These are phyloP conservation scores for Chrysomela aeneicollis DNA, from an alignment of 2,888 invertebrate genomes.

Conservation along the genomic window DNA sequence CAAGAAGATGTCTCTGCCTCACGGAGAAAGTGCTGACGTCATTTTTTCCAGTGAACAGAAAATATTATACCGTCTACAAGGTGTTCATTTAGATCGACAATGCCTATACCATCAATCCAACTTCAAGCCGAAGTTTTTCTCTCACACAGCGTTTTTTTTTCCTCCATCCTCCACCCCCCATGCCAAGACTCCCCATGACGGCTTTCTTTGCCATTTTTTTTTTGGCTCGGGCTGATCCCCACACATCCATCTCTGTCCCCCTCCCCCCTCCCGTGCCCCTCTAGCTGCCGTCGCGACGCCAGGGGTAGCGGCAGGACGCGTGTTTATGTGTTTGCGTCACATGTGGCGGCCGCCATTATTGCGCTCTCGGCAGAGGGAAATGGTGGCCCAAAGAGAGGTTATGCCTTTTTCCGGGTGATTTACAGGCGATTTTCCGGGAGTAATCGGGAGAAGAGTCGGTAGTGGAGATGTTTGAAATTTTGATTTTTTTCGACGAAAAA, in stretches of 20 bases:
- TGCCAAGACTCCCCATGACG: conserved; percentile 47
- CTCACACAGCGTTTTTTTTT: no score
- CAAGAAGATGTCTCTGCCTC: no score
- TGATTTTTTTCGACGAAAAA: no score
- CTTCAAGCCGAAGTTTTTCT: no score
- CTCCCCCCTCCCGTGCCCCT: conserved; percentile 16
- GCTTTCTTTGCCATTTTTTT: conserved; percentile 61
- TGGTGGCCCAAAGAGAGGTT: conserved; percentile 20
- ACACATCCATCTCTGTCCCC: conserved; percentile 47
- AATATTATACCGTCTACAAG: no score
- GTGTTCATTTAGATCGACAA: no score
- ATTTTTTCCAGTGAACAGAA: no score
- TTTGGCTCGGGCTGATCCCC: conserved; percentile 47
- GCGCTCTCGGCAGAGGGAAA: conserved; percentile 39
- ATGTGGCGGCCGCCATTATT: conserved; percentile 56
- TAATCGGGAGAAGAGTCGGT: no score
- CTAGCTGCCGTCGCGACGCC: not conserved
- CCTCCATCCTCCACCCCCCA: conserved; percentile 47
- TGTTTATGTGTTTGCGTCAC: conserved; percentile 38
- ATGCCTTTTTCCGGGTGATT: not conserved
- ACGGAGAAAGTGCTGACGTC: no score
- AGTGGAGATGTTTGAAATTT: no score
- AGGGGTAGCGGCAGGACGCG: conserved; percentile 52
- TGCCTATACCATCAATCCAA: no score
- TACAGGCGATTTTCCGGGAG: no score